These are phyloP conservation scores for Ernsta delagoae DNA, from an alignment of 2,888 invertebrate genomes.

Conservation along the genomic window DNA sequence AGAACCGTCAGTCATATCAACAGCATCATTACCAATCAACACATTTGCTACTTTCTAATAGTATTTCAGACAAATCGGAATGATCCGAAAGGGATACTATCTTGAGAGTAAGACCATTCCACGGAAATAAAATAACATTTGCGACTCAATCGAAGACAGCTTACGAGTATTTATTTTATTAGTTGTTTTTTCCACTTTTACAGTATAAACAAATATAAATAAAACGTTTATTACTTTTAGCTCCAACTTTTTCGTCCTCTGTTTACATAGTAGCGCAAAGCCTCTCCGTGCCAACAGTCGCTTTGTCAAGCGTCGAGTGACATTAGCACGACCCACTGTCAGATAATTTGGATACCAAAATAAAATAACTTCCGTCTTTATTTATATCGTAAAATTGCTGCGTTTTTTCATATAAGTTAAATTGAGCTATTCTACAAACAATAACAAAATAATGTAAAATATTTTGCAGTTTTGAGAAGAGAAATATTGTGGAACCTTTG, in stretches of 20 bases:
- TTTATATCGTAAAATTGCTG: constrained; percentile 52
- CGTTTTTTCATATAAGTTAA: constrained; percentile 12
- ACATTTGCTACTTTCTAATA: too few species aligned
- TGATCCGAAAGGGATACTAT: too few species aligned
- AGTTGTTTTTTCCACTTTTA: constrained; percentile 52
- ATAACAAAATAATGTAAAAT: neutral
- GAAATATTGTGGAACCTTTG: neutral
- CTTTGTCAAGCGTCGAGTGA: constrained; percentile 80
- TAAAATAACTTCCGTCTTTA: constrained; percentile 65
- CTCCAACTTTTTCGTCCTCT: constrained; percentile 66
- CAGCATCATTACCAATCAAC: neutral
- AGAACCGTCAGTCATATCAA: neutral
- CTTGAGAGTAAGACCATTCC: too few species aligned
- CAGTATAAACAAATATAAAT: constrained; percentile 63
- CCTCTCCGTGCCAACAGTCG: constrained; percentile 81
- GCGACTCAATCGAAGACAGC: neutral
- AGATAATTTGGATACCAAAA: constrained; percentile 78
- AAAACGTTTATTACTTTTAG: constrained; percentile 70
- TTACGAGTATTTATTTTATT: neutral
- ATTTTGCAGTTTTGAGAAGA: neutral
- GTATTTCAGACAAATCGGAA: too few species aligned
- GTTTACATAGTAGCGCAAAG: constrained; percentile 77
- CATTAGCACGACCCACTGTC: constrained; percentile 77
- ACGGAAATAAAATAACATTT: too few species aligned
- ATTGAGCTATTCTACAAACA: constrained; percentile 2